phyloP scores from a whole-genome alignment of 2,888 invertebrate genomes.

The Apomyelois bistriatella region DNA sequence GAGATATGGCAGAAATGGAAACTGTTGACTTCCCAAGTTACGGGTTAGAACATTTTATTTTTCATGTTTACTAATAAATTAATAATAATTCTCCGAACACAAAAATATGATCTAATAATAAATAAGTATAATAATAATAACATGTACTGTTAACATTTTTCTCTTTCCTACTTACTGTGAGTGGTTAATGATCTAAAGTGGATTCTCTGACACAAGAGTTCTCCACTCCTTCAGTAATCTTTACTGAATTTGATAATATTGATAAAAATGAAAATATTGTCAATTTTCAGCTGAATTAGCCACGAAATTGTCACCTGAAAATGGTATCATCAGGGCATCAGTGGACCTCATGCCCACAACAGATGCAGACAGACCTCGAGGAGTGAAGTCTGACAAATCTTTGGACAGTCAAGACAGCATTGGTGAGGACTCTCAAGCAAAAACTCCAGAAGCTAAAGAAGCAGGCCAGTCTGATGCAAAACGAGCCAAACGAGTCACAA shows the following conservation, averaged over 20 bases:
- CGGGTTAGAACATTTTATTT: slow-evolving; percentile 56
- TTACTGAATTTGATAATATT: no score
- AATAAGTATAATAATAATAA: no score
- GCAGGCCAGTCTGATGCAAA: slow-evolving; percentile 64
- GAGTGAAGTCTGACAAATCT: slow-evolving; percentile 52
- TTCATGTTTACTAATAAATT: not conserved
- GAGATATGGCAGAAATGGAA: slow-evolving; percentile 94
- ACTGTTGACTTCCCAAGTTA: slow-evolving; percentile 84
- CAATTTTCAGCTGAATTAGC: slow-evolving; percentile 73
- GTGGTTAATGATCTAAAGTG: no score
- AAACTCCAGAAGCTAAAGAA: slow-evolving; percentile 39
- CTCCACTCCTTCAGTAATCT: no score
- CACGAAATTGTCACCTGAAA: slow-evolving; percentile 83
- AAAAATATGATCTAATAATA: no score
- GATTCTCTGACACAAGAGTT: no score
- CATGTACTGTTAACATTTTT: no score
- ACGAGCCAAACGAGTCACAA: slow-evolving; percentile 61
- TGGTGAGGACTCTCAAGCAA: slow-evolving; percentile 28
- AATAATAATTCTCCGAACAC: no score
- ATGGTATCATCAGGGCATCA: slow-evolving; percentile 89
- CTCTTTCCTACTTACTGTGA: no score
- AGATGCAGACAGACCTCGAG: slow-evolving; percentile 85
- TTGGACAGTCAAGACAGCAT: slow-evolving; percentile 33
- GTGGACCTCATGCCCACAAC: slow-evolving; percentile 87
- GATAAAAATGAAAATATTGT: not conserved